Evolutionary conservation across 1,140 invertebrate species (phyloP).

Genomic region (Apis laboriosa): DNA sequence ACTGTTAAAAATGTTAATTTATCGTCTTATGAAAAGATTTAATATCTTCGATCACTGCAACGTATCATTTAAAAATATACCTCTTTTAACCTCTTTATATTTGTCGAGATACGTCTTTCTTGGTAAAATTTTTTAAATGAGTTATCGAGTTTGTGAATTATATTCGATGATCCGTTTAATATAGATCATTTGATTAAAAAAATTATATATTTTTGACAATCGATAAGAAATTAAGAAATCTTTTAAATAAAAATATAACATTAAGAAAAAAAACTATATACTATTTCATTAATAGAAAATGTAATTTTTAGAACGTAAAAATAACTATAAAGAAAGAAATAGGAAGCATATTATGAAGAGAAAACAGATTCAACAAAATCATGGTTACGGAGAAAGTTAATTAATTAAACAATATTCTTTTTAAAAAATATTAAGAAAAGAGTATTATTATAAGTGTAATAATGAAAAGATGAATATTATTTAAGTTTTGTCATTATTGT

Average conservation of each 20-base stretch:
- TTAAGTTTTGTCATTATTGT: background rate
- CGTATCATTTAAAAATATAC: background rate
- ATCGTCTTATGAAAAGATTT: slow-evolving; percentile 1
- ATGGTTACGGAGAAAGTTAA: too few species aligned
- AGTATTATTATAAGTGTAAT: too few species aligned
- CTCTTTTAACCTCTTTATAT: background rate
- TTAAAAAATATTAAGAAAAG: too few species aligned
- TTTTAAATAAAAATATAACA: too few species aligned
- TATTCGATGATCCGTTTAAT: background rate
- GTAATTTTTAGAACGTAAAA: too few species aligned
- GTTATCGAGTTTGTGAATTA: background rate
- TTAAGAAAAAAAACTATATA: too few species aligned
- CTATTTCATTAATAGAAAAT: too few species aligned
- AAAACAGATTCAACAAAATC: too few species aligned
- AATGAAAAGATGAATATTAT: background rate
- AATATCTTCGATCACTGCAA: background rate
- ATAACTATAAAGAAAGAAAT: too few species aligned
- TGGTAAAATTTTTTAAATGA: background rate
- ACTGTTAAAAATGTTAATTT: background rate
- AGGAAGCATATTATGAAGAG: too few species aligned
- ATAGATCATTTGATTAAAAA: background rate
- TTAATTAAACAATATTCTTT: too few species aligned
- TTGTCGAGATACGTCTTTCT: background rate
- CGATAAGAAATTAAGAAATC: background rate
- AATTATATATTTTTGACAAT: background rate